Conservation (phyloP, 2,888 invertebrate species). For the Taenaris catops region DNA sequence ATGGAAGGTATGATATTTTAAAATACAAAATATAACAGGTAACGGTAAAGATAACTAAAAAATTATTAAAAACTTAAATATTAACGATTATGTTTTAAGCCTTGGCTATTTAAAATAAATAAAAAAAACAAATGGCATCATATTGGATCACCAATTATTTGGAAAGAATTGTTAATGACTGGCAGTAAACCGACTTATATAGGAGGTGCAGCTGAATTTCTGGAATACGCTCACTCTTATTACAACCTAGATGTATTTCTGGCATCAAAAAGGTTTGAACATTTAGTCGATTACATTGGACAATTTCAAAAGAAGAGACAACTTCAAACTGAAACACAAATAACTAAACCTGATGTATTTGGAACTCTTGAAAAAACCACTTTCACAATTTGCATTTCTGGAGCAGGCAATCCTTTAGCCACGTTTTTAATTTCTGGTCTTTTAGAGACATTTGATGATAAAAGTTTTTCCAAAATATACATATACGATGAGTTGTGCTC, state of each 20-base stretch:
- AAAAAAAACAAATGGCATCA: conserved; percentile 77
- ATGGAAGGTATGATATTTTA: conserved; percentile 81
- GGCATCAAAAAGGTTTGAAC: conserved; percentile 42
- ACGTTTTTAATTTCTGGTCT: conserved; percentile 55
- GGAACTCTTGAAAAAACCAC: conserved; percentile 29
- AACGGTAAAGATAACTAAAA: too few species aligned
- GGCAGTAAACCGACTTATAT: conserved; percentile 78
- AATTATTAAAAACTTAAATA: too few species aligned
- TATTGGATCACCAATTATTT: conserved; percentile 74
- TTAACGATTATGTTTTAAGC: too few species aligned
- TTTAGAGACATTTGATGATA: conserved; percentile 37
- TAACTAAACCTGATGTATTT: conserved; percentile 1
- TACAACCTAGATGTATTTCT: conserved; percentile 65
- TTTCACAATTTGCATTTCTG: conserved; percentile 51
- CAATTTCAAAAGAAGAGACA: conserved; percentile 45
- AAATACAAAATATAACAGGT: too few species aligned
- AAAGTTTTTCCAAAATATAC: conserved; percentile 49
- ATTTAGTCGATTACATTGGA: conserved; percentile 38
- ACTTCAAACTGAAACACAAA: conserved; percentile 15
- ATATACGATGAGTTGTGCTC: conserved; percentile 46
- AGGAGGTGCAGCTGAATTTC: conserved; percentile 80
- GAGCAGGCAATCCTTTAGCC: conserved; percentile 46
- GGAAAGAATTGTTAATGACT: conserved; percentile 79
- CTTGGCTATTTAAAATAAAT: conserved; percentile 73
- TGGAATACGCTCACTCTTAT: conserved; percentile 81